Evolutionary conservation across 2,113 vertebrate species (phyloP).

Genomic region (Carollia perspicillata): DNA sequence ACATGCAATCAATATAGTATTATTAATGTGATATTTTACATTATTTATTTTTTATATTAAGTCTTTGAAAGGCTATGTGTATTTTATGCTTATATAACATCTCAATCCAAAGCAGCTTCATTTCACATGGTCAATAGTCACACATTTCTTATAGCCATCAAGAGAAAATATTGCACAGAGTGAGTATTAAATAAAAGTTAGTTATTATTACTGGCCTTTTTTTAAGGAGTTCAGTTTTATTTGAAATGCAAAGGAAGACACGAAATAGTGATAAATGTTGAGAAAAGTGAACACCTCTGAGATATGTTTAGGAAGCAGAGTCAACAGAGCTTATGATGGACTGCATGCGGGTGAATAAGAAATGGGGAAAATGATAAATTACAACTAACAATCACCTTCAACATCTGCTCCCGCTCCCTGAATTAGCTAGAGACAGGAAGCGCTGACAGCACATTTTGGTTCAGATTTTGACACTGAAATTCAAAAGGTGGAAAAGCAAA

Average conservation of each 20-base stretch:
- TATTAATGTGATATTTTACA: not conserved
- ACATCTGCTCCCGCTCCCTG: too few relatives aligned
- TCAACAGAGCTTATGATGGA: not conserved
- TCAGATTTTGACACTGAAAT: not conserved
- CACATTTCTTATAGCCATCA: not conserved
- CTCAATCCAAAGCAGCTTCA: not conserved
- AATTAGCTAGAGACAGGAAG: not conserved
- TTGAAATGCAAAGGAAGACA: not conserved
- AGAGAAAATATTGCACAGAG: not conserved
- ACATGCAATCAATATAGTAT: not conserved
- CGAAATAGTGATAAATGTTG: not conserved
- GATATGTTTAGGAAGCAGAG: not conserved
- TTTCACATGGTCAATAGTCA: not conserved
- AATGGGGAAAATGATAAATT: not conserved
- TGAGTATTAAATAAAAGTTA: not conserved
- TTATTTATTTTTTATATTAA: not conserved
- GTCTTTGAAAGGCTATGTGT: not conserved
- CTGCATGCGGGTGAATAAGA: not conserved
- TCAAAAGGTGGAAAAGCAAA: not conserved
- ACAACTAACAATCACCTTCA: not conserved
- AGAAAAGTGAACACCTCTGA: not conserved
- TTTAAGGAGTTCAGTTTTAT: not conserved
- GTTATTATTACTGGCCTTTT: not conserved
- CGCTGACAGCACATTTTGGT: not conserved
- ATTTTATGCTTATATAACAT: not conserved